Conservation (phyloP, 2,888 invertebrate genomes). For the Andrena praecox region DNA sequence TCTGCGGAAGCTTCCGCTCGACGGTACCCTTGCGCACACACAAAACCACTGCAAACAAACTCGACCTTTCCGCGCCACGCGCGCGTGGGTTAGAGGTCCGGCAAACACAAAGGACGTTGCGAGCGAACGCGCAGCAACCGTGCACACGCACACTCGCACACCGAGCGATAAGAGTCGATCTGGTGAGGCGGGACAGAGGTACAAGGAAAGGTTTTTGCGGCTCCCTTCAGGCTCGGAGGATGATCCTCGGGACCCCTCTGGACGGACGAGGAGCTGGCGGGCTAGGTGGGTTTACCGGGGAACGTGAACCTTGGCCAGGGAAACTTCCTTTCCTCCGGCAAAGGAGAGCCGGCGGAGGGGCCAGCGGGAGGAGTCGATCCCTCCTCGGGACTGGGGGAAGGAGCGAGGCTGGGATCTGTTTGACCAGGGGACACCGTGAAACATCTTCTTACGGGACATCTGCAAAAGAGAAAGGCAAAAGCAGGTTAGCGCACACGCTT, state of each 20-base stretch:
- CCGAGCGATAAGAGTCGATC: neutral
- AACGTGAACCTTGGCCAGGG: too few species aligned
- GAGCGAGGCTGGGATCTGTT: neutral
- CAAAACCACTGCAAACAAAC: constrained; percentile 54
- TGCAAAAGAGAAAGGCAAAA: constrained; percentile 21
- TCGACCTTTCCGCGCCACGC: constrained; percentile 43
- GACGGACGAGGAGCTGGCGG: too few species aligned
- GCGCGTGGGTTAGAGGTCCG: constrained; percentile 58
- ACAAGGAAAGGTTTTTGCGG: neutral
- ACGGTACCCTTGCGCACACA: constrained; percentile 32
- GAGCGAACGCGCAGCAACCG: constrained; percentile 70
- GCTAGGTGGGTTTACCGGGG: too few species aligned
- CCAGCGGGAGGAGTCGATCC: neutral
- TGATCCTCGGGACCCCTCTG: neutral
- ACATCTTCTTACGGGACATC: constrained; percentile 13
- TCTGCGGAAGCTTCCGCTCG: constrained; percentile 38
- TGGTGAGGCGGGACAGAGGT: neutral
- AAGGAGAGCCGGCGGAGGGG: too few species aligned
- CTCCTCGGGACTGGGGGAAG: neutral
- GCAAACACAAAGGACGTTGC: constrained; percentile 77
- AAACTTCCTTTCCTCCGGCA: too few species aligned
- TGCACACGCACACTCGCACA: constrained; percentile 66
- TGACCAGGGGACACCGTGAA: constrained; percentile 16
- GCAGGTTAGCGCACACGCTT: constrained; percentile 5
- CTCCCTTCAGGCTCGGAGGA: neutral